Evolutionary conservation across 2,113 vertebrate species (phyloP).

Genomic region (Eonycteris spelaea): DNA sequence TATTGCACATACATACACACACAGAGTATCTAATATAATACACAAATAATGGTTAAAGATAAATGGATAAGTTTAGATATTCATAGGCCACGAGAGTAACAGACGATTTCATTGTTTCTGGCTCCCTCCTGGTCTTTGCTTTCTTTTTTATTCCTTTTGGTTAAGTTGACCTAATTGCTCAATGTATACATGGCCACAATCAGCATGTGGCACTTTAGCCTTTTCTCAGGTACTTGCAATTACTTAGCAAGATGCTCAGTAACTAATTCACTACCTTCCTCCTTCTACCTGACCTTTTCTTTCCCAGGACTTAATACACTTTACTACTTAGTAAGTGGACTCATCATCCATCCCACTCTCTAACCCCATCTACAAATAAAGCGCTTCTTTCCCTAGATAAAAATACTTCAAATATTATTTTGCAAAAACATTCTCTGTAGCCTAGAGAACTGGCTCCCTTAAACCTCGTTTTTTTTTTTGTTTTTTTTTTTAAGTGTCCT

Average conservation of each 20-base stretch:
- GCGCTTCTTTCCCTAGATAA: not conserved
- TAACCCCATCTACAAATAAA: not conserved
- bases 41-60: not conserved
- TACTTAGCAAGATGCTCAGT: not conserved
- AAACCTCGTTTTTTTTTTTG: not conserved
- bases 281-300: not conserved
- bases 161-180: not conserved
- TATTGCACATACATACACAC: accelerated
- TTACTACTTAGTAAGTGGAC: not conserved
- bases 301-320: slow-evolving; percentile 1
- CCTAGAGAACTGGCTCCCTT: not conserved
- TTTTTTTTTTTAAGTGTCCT: not conserved
- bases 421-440: not conserved
- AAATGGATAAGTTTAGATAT: not conserved
- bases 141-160: not conserved
- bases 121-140: not conserved
- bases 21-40: not conserved
- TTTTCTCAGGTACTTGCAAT: not conserved
- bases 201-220: not conserved
- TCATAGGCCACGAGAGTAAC: not conserved
- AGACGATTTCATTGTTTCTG: not conserved
- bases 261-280: slow-evolving; percentile 37
- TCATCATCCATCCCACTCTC: not conserved
- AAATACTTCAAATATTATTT: slow-evolving; percentile 21
- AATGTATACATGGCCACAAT: not conserved